Evolutionary conservation across 2,888 invertebrate species (phyloP), one percentile per base, ranked within the genome.

Genomic region (Caenorhabditis virilis): DNA sequence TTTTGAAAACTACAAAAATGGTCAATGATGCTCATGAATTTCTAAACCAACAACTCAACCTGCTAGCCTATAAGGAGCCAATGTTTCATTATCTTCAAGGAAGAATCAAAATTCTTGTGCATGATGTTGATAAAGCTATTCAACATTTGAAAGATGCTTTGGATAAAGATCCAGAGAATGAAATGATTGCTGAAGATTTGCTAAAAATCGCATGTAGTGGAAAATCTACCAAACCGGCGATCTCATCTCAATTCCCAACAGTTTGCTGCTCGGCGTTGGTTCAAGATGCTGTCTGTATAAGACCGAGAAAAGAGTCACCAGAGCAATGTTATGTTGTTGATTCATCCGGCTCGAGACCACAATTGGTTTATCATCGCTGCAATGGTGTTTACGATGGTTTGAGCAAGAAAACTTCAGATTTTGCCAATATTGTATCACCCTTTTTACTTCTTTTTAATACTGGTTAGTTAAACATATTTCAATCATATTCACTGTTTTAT

Each of bases 1-100:
- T 89, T 33, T 36, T 66, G 43, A 54, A 58, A 49, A 86, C 88
- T 80, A 89, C 89, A 1, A 55, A 83, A 0, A 86, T 55, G 48
- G 51, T 59, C 2, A 61, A 59, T 22, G 68, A 68, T 27, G 60
- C 66, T 2, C 54, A 58, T 33, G 55, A 43, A 11, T 54, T 62
- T 25, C n/a, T 67, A 16, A 23, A 22, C 11, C 57, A 57, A 33
- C 60, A 60, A 36, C 23, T 57, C 3, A 60, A 58, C 33, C 43
- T 59, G 26, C 30, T 56, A 36, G 51, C 53, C 15, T 51, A 61
- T 55, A 41, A 43, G 35, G 35, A 49, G 25, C 76, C 76, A 0
- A 49, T 59, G 3, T 53, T 66, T 36, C 65, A 72, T 42, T 76
- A 65, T 46, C 60, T 76, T 6, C 60, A 62, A 30, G 76, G 72